A percentile compares a stretch with the other conserved stretches of the same genome.
Evolutionary conservation across 2,797 vertebrate genomes (phyloP).

Genomic region (Australoheros facetus): DNA sequence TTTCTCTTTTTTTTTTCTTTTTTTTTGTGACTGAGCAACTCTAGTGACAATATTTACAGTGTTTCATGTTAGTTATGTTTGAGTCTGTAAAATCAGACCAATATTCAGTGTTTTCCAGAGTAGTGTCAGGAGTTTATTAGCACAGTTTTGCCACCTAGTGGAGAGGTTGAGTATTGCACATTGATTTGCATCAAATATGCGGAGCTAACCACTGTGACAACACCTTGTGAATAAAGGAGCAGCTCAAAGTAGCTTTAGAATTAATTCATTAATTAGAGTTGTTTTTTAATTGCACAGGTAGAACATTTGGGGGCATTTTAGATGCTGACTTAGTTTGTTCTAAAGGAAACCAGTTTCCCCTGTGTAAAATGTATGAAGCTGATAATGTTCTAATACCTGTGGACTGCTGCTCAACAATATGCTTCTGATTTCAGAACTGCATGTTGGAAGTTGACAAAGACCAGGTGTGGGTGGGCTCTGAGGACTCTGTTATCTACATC

Average conservation of each 20-base stretch:
- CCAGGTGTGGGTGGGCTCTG: constrained; percentile 96
- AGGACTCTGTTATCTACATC: constrained; percentile 94
- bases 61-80: not conserved
- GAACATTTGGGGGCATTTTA: not conserved
- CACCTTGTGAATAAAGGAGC: not conserved
- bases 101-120: not conserved
- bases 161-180: not conserved
- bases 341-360: not conserved
- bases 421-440: constrained; percentile 83
- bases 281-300: not conserved
- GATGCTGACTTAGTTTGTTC: not conserved
- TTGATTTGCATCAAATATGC: not conserved
- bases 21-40: not conserved
- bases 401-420: not conserved
- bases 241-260: not conserved
- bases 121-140: not conserved
- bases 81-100: not conserved
- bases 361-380: not conserved
- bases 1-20: not conserved
- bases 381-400: not conserved
- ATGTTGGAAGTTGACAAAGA: constrained; percentile 90
- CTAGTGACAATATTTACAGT: not conserved
- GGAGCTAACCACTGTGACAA: not conserved
- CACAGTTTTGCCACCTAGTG: constrained; percentile 52
- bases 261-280: not conserved